Evolutionary conservation across 1,140 invertebrate species (phyloP), one percentile per base, ranked within the genome.

Genomic region (Drepana arcuata): DNA sequence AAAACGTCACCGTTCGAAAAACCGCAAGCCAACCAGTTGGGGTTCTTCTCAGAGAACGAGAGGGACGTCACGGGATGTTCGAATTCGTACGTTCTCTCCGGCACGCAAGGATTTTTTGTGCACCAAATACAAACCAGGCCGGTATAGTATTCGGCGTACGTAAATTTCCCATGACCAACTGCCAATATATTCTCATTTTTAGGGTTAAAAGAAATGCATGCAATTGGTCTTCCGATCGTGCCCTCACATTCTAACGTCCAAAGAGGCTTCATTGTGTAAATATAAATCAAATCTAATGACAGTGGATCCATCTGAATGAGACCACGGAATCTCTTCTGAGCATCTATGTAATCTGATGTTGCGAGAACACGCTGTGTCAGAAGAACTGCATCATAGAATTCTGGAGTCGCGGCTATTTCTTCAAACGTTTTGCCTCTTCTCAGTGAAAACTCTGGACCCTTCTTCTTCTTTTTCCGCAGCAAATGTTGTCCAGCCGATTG

Each of bases 31-130:
- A 96, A 61, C 48, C 93, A 84, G 72, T 94, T 91, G 0, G 92
- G 89, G 38, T 84, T 84, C 12, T 72, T 67, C 1, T 72, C 78
- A 25, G 93, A 92, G 79, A 95, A 93, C 32, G 90, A 86, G 1
- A 95, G 68, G 23, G 88, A 87, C 12, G 92, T 91, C 0, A 95
- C 86, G 0, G 92, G 87, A 48, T 85, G 86, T 7, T 88, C 59
- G 43, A 93, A 94, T 5, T 73, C 41, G 58, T 90, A 95, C 0
- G 86, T 57, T 47, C 89, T 85, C 64, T 95, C 95, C 0, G 94
- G 94, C 54, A 91, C 89, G 6, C 88, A 88, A 0, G 94, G 94
- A 75, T 95, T 96, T 81, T 96, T 96, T 0, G 94, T 89, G 45
- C 87, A 90, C 91, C 92, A 96, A 43, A 95, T 84, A 28, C 91